These are phyloP conservation scores for Chauna torquata DNA, from an alignment of 2,113 vertebrate species.

Conservation along the genomic window DNA sequence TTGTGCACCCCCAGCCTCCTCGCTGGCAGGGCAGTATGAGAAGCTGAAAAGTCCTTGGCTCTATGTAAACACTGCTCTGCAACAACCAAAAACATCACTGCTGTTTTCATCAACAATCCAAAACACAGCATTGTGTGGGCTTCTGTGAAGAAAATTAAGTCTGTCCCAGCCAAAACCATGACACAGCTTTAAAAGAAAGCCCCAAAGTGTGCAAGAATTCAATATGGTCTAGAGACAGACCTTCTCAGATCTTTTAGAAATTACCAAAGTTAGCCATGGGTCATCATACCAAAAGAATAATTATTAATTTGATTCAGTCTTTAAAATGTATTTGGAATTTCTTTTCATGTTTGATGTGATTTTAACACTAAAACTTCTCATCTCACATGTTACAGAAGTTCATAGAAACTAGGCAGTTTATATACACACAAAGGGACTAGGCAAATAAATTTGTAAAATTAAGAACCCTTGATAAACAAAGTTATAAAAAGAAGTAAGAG, in stretches of 20 bases:
- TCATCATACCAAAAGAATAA: neutral
- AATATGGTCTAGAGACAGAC: neutral
- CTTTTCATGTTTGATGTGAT: neutral
- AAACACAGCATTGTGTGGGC: too few species aligned
- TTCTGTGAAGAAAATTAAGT: too few species aligned
- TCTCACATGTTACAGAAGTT: neutral
- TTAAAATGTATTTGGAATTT: neutral
- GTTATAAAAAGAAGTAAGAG: neutral
- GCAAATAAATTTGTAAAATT: neutral
- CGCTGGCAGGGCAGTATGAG: too few species aligned
- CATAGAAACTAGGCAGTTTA: neutral
- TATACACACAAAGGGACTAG: neutral
- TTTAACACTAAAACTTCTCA: neutral
- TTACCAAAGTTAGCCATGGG: neutral
- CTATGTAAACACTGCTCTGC: too few species aligned
- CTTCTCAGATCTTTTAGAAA: neutral
- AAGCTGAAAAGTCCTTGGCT: too few species aligned
- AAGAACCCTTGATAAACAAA: neutral
- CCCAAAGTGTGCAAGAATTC: neutral
- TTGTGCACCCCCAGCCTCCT: too few species aligned
- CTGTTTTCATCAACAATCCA: too few species aligned
- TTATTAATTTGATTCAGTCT: neutral
- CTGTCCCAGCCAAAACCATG: too few species aligned
- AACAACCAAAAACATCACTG: too few species aligned
- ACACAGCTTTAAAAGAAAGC: neutral